These are phyloP conservation scores for Xanthorhoe spadicearia DNA, from an alignment of 2,888 invertebrate species.

Conservation along the genomic window DNA sequence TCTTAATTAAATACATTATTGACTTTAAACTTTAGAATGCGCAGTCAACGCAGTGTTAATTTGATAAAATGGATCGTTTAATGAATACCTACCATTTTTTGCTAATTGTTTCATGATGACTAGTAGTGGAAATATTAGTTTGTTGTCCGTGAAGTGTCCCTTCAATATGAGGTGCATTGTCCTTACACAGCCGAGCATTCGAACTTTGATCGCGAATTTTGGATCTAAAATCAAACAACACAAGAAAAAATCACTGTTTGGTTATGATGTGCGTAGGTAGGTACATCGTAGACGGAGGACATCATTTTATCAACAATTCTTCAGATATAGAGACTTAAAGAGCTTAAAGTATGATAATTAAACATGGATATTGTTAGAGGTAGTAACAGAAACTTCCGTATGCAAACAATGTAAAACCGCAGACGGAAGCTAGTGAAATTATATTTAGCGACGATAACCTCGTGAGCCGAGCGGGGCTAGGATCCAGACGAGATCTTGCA, in stretches of 20 bases:
- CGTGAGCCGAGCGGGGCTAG: conserved; percentile 81
- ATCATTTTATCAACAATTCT: conserved; percentile 31
- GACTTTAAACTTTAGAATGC: too few species aligned
- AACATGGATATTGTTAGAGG: too few species aligned
- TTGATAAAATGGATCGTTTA: conserved; percentile 1
- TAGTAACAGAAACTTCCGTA: not conserved
- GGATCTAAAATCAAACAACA: conserved; percentile 71
- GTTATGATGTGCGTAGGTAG: conserved; percentile 12
- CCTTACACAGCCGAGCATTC: conserved; percentile 85
- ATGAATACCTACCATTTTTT: conserved; percentile 81
- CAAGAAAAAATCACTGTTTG: not conserved
- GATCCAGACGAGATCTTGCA: conserved; percentile 85
- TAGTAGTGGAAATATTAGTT: conserved; percentile 83
- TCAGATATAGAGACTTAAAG: not conserved
- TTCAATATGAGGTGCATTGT: conserved; percentile 86
- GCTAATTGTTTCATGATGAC: conserved; percentile 86
- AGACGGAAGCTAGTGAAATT: conserved; percentile 20
- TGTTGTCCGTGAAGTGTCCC: conserved; percentile 85
- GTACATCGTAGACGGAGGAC: conserved; percentile 19
- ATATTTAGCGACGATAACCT: conserved; percentile 63
- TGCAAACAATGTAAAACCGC: not conserved
- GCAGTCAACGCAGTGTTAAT: too few species aligned
- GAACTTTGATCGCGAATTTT: conserved; percentile 88
- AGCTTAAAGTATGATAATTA: too few species aligned
- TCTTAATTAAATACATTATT: too few species aligned